Percentiles rank a stretch among this genome's conserved stretches.
Evolutionary conservation across 1,140 invertebrate genomes (phyloP).

Genomic region (Atopsyche davidsoni): DNA sequence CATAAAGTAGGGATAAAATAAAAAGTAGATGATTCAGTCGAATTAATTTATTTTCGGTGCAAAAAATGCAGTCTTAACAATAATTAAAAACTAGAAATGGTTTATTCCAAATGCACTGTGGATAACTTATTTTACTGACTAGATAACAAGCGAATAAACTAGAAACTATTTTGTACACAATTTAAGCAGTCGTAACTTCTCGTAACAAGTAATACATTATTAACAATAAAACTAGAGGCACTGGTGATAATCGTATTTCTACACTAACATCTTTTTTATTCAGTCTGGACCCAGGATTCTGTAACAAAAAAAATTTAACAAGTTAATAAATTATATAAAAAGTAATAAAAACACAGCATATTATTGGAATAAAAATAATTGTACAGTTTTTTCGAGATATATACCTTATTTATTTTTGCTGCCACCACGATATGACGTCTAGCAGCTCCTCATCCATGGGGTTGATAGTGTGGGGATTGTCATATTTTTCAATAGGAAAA

Average conservation of each 20-base stretch:
- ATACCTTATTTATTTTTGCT: constrained; percentile 52
- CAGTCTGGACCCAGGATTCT: constrained; percentile 5
- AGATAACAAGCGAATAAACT: constrained; percentile 30
- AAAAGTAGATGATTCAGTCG: constrained; percentile 15
- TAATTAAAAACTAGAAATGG: constrained; percentile 13
- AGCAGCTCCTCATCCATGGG: constrained; percentile 69
- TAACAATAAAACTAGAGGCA: constrained; percentile 11
- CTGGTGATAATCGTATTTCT: constrained; percentile 5
- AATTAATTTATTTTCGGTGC: constrained; percentile 6
- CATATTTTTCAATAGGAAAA: constrained; percentile 45
- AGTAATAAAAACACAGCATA: neutral
- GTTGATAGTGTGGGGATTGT: constrained; percentile 49
- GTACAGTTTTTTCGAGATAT: constrained; percentile 28
- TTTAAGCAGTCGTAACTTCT: constrained; percentile 21
- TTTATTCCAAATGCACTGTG: constrained; percentile 17
- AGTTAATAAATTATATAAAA: constrained; percentile 10
- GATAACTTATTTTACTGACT: constrained; percentile 30
- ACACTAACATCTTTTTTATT: neutral
- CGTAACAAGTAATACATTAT: neutral
- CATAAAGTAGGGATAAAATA: too few species aligned
- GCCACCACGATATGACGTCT: constrained; percentile 81
- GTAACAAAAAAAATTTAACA: constrained; percentile 19
- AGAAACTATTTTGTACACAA: constrained; percentile 29
- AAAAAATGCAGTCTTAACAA: constrained; percentile 11
- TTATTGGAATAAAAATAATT: too few species aligned